Conservation (phyloP, 2,113 vertebrate genomes). For the Zosterops lateralis region DNA sequence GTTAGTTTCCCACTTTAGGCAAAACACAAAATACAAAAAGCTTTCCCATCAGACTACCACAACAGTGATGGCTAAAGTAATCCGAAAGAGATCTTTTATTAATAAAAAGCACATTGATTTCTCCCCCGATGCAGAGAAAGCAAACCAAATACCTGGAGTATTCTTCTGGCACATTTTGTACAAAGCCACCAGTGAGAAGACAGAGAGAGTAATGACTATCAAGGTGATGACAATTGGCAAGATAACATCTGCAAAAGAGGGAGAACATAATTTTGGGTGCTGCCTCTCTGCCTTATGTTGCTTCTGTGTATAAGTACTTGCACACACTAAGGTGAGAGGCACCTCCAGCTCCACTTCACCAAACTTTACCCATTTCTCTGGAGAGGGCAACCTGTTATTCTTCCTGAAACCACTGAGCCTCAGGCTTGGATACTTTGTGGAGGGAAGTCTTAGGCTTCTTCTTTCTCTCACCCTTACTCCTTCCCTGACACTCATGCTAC, state of each 20-base stretch:
- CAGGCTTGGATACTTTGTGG: conserved; percentile 31
- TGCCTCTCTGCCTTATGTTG: background rate
- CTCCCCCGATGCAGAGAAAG: background rate
- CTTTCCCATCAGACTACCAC: background rate
- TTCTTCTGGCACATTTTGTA: conserved; percentile 76
- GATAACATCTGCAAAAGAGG: conserved; percentile 66
- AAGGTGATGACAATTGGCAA: conserved; percentile 75
- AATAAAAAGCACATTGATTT: background rate
- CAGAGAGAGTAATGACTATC: conserved; percentile 71
- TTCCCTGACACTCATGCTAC: background rate
- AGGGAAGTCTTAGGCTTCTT: background rate
- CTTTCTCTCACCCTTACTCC: background rate
- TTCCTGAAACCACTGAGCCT: conserved; percentile 10
- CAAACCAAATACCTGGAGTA: conserved; percentile 69
- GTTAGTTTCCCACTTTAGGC: background rate
- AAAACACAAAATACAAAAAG: background rate
- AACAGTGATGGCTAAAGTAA: background rate
- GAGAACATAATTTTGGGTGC: background rate
- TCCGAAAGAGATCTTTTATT: background rate
- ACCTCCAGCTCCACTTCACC: background rate
- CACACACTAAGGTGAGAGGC: background rate
- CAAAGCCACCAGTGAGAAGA: conserved; percentile 73
- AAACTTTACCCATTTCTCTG: background rate
- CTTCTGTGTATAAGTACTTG: background rate
- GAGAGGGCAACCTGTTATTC: background rate